phyloP scores from a whole-genome alignment of 2,888 invertebrate genomes.

The Ophioninae sp. region DNA sequence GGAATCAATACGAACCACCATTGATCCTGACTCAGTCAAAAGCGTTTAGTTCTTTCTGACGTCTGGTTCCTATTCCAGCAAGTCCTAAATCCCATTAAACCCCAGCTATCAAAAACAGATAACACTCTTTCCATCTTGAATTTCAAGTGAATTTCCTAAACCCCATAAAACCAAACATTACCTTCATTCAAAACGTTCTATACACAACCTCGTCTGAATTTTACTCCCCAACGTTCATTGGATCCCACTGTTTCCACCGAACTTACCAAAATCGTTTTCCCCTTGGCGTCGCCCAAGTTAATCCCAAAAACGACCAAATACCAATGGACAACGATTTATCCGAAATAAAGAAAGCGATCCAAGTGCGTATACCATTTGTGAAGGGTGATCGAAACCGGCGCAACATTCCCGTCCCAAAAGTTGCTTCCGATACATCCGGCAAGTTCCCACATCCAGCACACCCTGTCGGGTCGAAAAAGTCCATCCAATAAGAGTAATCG shows the following conservation, averaged over 20 bases:
- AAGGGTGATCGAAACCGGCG: constrained; percentile 11
- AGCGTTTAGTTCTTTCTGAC: background rate
- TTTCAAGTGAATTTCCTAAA: too few species aligned
- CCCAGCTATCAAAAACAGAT: too few species aligned
- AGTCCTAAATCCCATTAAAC: too few species aligned
- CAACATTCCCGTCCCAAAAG: constrained; percentile 6
- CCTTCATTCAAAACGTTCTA: too few species aligned
- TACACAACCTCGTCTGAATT: too few species aligned
- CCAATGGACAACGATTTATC: background rate
- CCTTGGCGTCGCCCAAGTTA: background rate
- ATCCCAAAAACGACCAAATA: background rate
- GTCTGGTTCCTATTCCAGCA: too few species aligned
- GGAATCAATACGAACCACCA: background rate
- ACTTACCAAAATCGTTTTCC: background rate
- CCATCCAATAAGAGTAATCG: constrained; percentile 40
- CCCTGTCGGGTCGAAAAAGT: constrained; percentile 13
- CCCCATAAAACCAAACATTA: too few species aligned
- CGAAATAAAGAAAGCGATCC: background rate
- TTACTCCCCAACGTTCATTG: too few species aligned
- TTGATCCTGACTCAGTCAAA: background rate
- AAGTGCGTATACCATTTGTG: background rate
- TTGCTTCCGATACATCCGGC: constrained; percentile 9
- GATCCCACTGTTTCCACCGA: too few species aligned
- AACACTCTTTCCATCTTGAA: too few species aligned
- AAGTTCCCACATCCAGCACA: constrained; percentile 11